Evolutionary conservation across 1,140 invertebrate genomes (phyloP).

Genomic region (Drosophila auraria): DNA sequence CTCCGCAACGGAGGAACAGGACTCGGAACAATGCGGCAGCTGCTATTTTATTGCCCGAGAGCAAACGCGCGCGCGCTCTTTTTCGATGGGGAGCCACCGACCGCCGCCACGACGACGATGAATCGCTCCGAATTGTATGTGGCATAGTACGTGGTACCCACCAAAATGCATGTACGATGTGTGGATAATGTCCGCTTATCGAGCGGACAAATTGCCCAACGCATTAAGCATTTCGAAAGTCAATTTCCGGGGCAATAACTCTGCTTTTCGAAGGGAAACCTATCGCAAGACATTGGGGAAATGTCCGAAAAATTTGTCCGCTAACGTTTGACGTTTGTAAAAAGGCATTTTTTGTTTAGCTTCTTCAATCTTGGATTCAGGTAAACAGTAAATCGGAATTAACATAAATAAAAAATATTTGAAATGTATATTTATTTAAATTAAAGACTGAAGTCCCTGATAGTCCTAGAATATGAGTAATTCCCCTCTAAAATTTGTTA

Average conservation of each 20-base stretch:
- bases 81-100: slow-evolving; percentile 38
- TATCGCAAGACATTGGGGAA: slow-evolving; percentile 10
- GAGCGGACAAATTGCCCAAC: slow-evolving; percentile 67
- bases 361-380: neutral
- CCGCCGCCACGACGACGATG: slow-evolving; percentile 13
- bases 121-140: slow-evolving; percentile 26
- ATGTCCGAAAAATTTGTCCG: slow-evolving; percentile 7
- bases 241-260: slow-evolving; percentile 58
- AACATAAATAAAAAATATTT: neutral
- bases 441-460: neutral
- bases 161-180: slow-evolving; percentile 26
- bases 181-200: slow-evolving; percentile 53
- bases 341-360: neutral
- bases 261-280: slow-evolving; percentile 8
- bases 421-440: neutral
- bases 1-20: slow-evolving; percentile 52
- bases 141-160: slow-evolving; percentile 17
- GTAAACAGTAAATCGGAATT: neutral
- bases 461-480: neutral
- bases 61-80: slow-evolving; percentile 54
- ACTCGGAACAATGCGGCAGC: slow-evolving; percentile 63
- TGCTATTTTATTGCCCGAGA: slow-evolving; percentile 66
- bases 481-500: too few species aligned
- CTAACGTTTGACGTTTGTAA: slow-evolving; percentile 7
- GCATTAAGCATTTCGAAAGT: slow-evolving; percentile 38